Evolutionary conservation across 1,140 invertebrate genomes (phyloP), one percentile per base, ranked within the genome.

Genomic region (Drosophila subobscura): DNA sequence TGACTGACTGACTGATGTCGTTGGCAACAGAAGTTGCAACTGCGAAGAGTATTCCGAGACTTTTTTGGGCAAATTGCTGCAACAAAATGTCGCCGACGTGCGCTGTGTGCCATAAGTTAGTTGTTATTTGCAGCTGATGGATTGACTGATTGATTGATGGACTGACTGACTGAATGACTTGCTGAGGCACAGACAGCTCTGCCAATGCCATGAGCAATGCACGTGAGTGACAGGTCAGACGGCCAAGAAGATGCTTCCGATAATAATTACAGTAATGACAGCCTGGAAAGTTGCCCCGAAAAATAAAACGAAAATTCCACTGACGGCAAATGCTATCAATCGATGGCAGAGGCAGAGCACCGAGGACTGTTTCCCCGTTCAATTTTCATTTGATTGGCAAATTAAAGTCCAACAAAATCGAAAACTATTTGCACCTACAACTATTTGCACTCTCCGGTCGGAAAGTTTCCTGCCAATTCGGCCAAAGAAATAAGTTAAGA

Each of bases 361-460:
- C 16, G 16, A 27, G 27, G 5, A 27, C 5, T 5, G 27, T 10
- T 37, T 37, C 10, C 10, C 10, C 10, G 65, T 74, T 73, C 59
- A 60, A 60, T 73, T 74, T 74, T 74, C 47, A 74, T 74, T 74
- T 74, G 71, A 74, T 74, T 74, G 71, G 71, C 70, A 74, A 74
- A 74, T 74, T 73, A 73, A 73, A 73, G 45, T 52, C 51, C 59
- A 68, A 22, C 55, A 58, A 37, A 37, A 37, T 37, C 33, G 10
- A 37, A 63, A 74, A 74, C 59, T 73, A 74, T 74, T 73, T 73
- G 53, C 70, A 73, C 71, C 71, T 73, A 65, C 70, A 73, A 73
- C 71, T 73, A 33, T 73, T 74, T 65, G 59, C 59, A 52, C 71
- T 73, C 59, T 40, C 27, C 20, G 33, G 33, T 12, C 33, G 59